A percentile compares a stretch with the other conserved stretches of the same genome.
phyloP scores from a whole-genome alignment of 2,888 invertebrate species.

The Tipula lateralis region DNA sequence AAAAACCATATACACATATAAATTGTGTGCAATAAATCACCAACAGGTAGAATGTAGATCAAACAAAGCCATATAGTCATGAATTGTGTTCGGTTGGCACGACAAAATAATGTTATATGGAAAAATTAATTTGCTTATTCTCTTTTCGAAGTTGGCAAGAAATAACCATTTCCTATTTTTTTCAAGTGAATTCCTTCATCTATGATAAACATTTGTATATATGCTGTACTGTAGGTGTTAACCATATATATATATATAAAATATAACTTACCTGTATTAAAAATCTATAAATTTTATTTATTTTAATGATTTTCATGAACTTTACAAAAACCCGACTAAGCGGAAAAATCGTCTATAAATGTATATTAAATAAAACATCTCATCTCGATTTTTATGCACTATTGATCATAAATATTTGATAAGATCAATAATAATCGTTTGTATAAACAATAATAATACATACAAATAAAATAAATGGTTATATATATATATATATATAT shows the following conservation, averaged over 20 bases:
- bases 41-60: neutral
- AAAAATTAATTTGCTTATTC: constrained; percentile 19
- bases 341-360: neutral
- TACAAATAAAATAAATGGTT: too few species aligned
- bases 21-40: neutral
- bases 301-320: constrained; percentile 20
- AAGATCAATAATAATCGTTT: constrained; percentile 6
- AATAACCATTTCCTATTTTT: neutral
- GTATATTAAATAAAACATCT: neutral
- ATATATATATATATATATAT: too few species aligned
- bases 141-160: neutral
- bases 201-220: neutral
- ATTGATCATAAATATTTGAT: constrained; percentile 24
- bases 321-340: neutral
- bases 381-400: neutral
- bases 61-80: neutral
- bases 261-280: neutral
- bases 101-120: neutral
- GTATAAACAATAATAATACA: neutral
- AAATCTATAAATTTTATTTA: constrained; percentile 1
- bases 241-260: neutral
- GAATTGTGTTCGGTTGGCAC: neutral
- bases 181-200: constrained; percentile 6
- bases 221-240: neutral
- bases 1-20: neutral